A percentile compares a stretch with the other conserved stretches of the same genome.
These are phyloP conservation scores for Acanthosepion esculentum DNA, from an alignment of 2,888 invertebrate species.

Conservation along the genomic window DNA sequence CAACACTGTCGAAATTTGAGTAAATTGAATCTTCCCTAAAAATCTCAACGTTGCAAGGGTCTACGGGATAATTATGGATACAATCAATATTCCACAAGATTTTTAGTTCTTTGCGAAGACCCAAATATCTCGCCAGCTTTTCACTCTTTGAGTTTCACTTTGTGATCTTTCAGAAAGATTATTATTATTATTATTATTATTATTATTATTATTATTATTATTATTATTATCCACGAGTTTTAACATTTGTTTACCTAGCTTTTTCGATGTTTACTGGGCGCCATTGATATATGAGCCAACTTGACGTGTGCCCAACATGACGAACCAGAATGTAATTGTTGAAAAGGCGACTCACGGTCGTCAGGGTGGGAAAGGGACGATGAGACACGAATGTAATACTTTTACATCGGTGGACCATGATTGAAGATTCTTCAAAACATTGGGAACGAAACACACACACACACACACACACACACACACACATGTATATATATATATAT, in stretches of 20 bases:
- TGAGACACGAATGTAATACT: background rate
- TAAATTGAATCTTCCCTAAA: background rate
- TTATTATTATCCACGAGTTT: background rate
- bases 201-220: background rate
- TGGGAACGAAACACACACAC: background rate
- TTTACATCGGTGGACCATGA: background rate
- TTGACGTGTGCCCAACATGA: conserved; percentile 8
- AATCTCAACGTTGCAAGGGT: background rate
- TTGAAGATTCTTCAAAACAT: conserved; percentile 15
- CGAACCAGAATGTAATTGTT: conserved; percentile 33
- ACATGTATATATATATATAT: background rate
- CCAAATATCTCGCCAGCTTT: background rate
- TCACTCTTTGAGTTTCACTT: background rate
- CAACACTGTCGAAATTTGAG: background rate
- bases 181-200: background rate
- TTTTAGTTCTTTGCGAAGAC: background rate
- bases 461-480: background rate
- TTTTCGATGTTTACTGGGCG: background rate
- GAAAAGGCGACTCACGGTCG: background rate
- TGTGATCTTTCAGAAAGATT: background rate
- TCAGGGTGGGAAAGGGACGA: background rate
- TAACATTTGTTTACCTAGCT: conserved; percentile 33
- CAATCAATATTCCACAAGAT: background rate
- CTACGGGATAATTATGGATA: background rate
- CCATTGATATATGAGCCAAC: background rate